phyloP scores from a whole-genome alignment of 2,888 invertebrate genomes.

The Mimachlamys varia region DNA sequence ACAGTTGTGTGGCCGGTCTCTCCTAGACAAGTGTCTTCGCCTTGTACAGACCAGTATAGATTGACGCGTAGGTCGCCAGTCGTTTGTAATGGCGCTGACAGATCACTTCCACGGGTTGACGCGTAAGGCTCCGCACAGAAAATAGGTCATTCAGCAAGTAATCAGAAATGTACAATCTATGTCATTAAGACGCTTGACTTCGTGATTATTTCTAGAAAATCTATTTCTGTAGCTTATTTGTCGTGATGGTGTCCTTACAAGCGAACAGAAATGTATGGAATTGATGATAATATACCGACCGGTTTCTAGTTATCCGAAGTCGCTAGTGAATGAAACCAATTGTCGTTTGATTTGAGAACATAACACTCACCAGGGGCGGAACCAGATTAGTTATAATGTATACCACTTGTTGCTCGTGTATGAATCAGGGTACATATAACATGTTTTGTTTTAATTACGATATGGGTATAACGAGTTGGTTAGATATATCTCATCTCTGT shows the following conservation, averaged over 20 bases:
- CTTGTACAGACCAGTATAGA: not conserved
- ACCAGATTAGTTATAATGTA: not conserved
- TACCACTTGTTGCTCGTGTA: too few relatives aligned
- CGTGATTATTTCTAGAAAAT: not conserved
- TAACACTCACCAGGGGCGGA: not conserved
- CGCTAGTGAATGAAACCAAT: not conserved
- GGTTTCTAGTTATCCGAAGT: not conserved
- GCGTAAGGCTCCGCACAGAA: not conserved
- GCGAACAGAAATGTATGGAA: not conserved
- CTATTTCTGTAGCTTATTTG: not conserved
- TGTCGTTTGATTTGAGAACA: not conserved
- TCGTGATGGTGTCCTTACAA: not conserved
- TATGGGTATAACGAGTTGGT: too few relatives aligned
- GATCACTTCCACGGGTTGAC: slow-evolving; percentile 26
- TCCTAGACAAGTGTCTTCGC: slow-evolving; percentile 7
- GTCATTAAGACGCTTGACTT: not conserved
- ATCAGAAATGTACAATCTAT: not conserved
- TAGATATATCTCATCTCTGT: too few relatives aligned
- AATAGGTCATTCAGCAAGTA: not conserved
- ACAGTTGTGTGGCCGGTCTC: not conserved
- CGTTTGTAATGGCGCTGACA: slow-evolving; percentile 23
- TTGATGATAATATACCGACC: not conserved
- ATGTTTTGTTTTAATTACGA: too few relatives aligned
- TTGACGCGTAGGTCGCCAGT: slow-evolving; percentile 23
- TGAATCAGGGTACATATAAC: too few relatives aligned